Evolutionary conservation across 2,113 vertebrate species (phyloP).

Genomic region (Cinclus mexicanus): DNA sequence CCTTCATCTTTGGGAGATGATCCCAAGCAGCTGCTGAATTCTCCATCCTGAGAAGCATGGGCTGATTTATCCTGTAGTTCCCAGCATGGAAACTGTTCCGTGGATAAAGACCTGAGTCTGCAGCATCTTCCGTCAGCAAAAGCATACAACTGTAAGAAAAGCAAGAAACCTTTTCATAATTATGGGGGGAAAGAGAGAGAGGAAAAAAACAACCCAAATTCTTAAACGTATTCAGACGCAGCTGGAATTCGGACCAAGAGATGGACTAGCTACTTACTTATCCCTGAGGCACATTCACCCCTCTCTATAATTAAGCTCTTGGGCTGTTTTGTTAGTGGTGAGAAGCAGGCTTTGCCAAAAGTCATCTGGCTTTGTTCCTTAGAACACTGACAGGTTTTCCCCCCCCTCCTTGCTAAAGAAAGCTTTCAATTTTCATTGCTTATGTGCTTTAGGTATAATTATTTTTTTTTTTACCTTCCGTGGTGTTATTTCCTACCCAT

Average conservation of each 20-base stretch:
- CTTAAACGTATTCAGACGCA: conserved; percentile 67
- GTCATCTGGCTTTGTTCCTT: conserved; percentile 74
- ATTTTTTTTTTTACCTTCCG: conserved; percentile 74
- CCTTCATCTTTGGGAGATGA: neutral
- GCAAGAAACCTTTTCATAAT: neutral
- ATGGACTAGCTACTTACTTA: conserved; percentile 74
- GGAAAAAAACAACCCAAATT: neutral
- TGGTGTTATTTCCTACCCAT: conserved; percentile 68
- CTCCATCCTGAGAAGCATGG: neutral
- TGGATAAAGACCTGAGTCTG: neutral
- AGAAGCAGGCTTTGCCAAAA: conserved; percentile 76
- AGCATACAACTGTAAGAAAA: neutral
- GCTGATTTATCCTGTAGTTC: neutral
- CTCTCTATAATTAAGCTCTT: conserved; percentile 77
- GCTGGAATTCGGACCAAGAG: conserved; percentile 70
- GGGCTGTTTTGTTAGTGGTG: conserved; percentile 74
- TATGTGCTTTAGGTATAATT: conserved; percentile 73
- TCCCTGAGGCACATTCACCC: conserved; percentile 71
- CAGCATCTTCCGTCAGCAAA: conserved; percentile 11
- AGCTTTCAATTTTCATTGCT: conserved; percentile 74
- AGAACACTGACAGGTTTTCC: conserved; percentile 68
- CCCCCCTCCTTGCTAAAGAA: conserved; percentile 72
- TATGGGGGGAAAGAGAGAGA: neutral
- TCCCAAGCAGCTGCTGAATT: neutral
- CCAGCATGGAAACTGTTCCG: neutral